Evolutionary conservation across 2,888 invertebrate genomes (phyloP).

Genomic region (Eupithecia abbreviata): DNA sequence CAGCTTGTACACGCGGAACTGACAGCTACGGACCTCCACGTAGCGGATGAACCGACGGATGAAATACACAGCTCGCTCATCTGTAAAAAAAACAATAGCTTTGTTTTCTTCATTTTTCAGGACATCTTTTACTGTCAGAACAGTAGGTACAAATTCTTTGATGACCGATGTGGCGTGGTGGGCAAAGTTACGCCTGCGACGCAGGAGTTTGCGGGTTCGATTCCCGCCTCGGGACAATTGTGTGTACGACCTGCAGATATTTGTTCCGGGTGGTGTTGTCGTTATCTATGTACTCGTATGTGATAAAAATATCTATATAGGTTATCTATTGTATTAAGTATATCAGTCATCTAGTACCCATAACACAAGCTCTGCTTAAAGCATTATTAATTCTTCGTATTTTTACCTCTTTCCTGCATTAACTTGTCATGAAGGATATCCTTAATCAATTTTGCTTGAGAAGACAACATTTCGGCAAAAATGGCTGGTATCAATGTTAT

Average conservation of each 20-base stretch:
- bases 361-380: too few species aligned
- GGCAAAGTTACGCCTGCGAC: too few species aligned
- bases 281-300: too few species aligned
- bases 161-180: too few species aligned
- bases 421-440: background rate
- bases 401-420: background rate
- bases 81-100: background rate
- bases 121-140: background rate
- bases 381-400: background rate
- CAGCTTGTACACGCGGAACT: constrained; percentile 27
- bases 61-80: background rate
- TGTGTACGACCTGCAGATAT: too few species aligned
- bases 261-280: too few species aligned
- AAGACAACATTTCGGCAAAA: background rate
- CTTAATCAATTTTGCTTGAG: background rate
- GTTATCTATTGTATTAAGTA: too few species aligned
- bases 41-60: constrained; percentile 21
- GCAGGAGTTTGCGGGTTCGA: too few species aligned
- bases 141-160: background rate
- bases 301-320: too few species aligned
- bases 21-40: constrained; percentile 23
- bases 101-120: background rate
- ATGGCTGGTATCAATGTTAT: constrained; percentile 1
- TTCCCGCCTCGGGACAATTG: too few species aligned
- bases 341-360: too few species aligned